A percentile compares a stretch with the other conserved stretches of the same genome.
Evolutionary conservation across 2,888 invertebrate genomes (phyloP).

Genomic region (Cephus pygmeus): DNA sequence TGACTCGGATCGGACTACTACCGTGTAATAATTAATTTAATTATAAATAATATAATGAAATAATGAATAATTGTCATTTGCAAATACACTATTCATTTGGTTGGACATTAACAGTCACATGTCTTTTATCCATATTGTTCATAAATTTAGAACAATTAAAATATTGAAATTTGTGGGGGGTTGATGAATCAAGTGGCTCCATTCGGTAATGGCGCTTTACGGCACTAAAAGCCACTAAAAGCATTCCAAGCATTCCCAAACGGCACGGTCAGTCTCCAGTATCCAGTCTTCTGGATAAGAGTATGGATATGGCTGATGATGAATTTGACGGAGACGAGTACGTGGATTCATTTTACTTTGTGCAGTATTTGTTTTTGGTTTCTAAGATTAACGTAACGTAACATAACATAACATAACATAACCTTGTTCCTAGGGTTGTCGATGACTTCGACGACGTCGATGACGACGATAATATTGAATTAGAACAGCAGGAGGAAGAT

Average conservation of each 20-base stretch:
- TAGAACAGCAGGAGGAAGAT: slow-evolving; percentile 89
- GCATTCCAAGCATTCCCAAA: background rate
- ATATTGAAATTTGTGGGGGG: background rate
- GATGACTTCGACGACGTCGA: slow-evolving; percentile 93
- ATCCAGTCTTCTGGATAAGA: too few relatives aligned
- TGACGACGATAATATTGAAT: slow-evolving; percentile 88
- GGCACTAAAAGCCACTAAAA: background rate
- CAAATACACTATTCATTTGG: background rate
- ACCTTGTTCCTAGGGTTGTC: slow-evolving; percentile 69
- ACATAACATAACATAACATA: slow-evolving; percentile 8
- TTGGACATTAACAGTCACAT: background rate
- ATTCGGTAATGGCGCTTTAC: background rate
- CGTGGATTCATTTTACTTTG: slow-evolving; percentile 6
- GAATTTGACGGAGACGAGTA: slow-evolving; percentile 87
- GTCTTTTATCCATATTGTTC: background rate
- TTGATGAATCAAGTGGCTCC: background rate
- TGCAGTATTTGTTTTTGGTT: background rate
- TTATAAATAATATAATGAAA: background rate
- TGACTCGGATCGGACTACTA: background rate
- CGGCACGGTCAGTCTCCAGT: too few relatives aligned
- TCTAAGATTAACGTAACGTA: background rate
- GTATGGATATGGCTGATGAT: slow-evolving; percentile 80
- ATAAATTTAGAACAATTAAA: background rate
- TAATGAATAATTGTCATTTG: background rate
- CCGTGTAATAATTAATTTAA: background rate